These are phyloP conservation scores for Diachrysia chrysitis DNA, from an alignment of 2,888 invertebrate species.

Conservation along the genomic window DNA sequence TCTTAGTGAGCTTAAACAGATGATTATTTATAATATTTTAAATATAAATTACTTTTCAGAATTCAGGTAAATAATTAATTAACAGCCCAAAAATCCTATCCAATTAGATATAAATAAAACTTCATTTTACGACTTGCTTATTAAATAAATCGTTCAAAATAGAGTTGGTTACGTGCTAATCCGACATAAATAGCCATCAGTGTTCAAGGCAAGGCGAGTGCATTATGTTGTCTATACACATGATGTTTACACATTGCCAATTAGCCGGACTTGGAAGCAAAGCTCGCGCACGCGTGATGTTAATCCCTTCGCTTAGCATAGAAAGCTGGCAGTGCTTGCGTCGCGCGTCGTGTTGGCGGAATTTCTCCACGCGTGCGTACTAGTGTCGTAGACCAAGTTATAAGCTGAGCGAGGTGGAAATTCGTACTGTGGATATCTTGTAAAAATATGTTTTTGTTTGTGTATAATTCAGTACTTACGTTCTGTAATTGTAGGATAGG, in stretches of 20 bases:
- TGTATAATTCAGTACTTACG: too few relatives aligned
- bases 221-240: neutral
- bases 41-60: neutral
- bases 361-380: constrained; percentile 48
- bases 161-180: neutral
- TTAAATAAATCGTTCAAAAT: neutral
- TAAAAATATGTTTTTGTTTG: too few relatives aligned
- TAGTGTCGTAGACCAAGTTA: constrained; percentile 17
- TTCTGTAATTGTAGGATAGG: too few relatives aligned
- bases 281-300: constrained; percentile 27
- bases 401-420: constrained; percentile 20
- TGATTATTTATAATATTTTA: too few relatives aligned
- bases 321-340: constrained; percentile 34
- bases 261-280: constrained; percentile 14
- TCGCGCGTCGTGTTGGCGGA: constrained; percentile 17
- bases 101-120: neutral
- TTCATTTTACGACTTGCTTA: neutral
- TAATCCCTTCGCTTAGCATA: constrained; percentile 47
- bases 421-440: neutral
- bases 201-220: neutral
- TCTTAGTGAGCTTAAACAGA: too few relatives aligned
- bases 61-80: neutral
- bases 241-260: neutral
- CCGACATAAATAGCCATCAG: neutral
- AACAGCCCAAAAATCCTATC: neutral